These are phyloP conservation scores for Schizopygopsis pylzovi DNA, from an alignment of 2,797 vertebrate species.

Conservation along the genomic window DNA sequence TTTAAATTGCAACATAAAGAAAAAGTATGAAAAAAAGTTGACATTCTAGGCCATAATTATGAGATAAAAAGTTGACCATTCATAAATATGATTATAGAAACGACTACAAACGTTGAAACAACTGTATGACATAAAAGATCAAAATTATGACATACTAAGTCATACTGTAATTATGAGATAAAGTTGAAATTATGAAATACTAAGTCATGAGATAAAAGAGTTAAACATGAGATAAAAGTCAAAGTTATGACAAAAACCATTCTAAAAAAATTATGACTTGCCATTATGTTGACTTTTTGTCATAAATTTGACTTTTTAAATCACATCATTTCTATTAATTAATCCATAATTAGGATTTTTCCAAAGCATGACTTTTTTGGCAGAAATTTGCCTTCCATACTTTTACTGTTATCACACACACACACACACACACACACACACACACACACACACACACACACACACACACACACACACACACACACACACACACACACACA, in stretches of 20 bases:
- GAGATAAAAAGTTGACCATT: not conserved
- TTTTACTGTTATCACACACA: not conserved
- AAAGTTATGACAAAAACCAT: not conserved
- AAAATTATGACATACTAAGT: not conserved
- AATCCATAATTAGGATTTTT: not conserved
- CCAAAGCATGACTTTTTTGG: too few relatives aligned
- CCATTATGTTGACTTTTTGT: too few relatives aligned
- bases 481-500: too few relatives aligned
- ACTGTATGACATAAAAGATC: not conserved
- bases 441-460: too few relatives aligned
- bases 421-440: not conserved
- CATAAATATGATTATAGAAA: not conserved
- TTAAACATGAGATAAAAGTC: not conserved
- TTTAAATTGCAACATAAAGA: not conserved
- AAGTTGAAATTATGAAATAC: not conserved
- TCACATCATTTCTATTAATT: too few relatives aligned
- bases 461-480: not conserved
- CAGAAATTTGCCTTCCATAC: not conserved
- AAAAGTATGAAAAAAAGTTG: not conserved
- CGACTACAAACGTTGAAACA: not conserved
- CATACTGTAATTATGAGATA: not conserved
- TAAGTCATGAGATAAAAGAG: not conserved
- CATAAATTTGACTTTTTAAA: not conserved
- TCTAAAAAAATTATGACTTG: too few relatives aligned
- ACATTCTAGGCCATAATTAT: not conserved